phyloP scores from a whole-genome alignment of 2,888 invertebrate species.

The Napeogenes inachia region DNA sequence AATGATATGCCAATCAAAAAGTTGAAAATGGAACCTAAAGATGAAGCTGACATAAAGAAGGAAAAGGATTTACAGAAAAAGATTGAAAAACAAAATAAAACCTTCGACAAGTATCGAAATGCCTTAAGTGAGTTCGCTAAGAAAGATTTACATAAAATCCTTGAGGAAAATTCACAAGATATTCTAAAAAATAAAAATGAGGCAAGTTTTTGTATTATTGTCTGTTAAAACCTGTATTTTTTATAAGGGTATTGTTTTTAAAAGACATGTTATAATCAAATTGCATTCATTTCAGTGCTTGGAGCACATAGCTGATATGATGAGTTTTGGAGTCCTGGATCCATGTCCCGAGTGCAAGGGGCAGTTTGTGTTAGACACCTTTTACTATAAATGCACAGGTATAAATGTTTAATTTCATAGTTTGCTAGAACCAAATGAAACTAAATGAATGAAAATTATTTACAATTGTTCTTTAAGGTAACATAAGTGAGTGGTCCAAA shows the following conservation, averaged over 20 bases:
- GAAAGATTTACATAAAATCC: slow-evolving; percentile 78
- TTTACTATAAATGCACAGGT: slow-evolving; percentile 92
- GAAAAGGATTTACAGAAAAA: slow-evolving; percentile 76
- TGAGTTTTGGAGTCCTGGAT: slow-evolving; percentile 91
- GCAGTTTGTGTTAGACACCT: slow-evolving; percentile 82
- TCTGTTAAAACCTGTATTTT: background rate
- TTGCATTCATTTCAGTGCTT: slow-evolving; percentile 74
- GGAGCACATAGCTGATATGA: slow-evolving; percentile 87
- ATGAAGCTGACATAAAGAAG: slow-evolving; percentile 66
- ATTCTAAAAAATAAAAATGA: slow-evolving; percentile 81
- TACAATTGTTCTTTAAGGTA: slow-evolving; percentile 47
- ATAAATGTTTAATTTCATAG: slow-evolving; percentile 6
- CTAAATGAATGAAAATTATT: background rate
- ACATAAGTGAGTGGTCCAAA: slow-evolving; percentile 92
- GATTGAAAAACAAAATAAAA: slow-evolving; percentile 84
- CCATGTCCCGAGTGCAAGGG: slow-evolving; percentile 90
- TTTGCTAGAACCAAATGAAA: slow-evolving; percentile 3
- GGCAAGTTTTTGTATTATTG: slow-evolving; percentile 57
- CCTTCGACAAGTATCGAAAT: slow-evolving; percentile 57
- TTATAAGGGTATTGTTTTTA: background rate
- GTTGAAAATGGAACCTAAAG: slow-evolving; percentile 80
- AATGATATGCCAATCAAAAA: slow-evolving; percentile 83
- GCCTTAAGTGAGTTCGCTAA: slow-evolving; percentile 75
- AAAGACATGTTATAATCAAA: background rate
- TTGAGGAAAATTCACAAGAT: slow-evolving; percentile 85